A percentile compares a stretch with the other conserved stretches of the same genome.
phyloP scores from a whole-genome alignment of 1,140 invertebrate species.

The Neotoxoptera formosana region DNA sequence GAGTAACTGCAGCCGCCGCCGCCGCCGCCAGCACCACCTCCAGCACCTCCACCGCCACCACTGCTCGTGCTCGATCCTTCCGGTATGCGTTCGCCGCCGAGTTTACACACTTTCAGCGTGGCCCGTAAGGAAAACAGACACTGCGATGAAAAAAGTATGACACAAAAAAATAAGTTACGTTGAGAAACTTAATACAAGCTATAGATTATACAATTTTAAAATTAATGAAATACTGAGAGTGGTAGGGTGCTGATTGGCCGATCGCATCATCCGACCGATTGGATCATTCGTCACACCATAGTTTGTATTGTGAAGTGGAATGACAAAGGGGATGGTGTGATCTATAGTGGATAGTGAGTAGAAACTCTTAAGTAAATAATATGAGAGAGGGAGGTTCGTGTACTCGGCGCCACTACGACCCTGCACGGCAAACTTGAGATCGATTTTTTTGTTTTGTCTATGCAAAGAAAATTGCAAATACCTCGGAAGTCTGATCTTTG shows the following conservation, averaged over 20 bases:
- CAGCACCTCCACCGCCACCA: background rate
- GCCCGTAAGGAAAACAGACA: slow-evolving; percentile 37
- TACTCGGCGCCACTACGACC: background rate
- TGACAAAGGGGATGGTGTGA: too few relatives aligned
- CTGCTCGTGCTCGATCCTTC: slow-evolving; percentile 42
- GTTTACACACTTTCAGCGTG: slow-evolving; percentile 45
- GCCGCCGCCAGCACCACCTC: background rate
- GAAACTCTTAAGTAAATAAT: too few relatives aligned
- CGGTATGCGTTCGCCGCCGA: slow-evolving; percentile 21
- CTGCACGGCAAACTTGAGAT: background rate
- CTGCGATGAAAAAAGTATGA: background rate
- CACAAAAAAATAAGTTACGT: too few relatives aligned
- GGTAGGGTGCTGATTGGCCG: too few relatives aligned
- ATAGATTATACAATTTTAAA: too few relatives aligned
- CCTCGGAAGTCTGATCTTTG: slow-evolving; percentile 88
- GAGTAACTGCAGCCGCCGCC: slow-evolving; percentile 19
- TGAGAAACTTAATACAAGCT: too few relatives aligned
- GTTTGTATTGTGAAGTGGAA: too few relatives aligned
- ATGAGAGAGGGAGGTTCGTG: too few relatives aligned
- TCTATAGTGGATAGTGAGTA: too few relatives aligned
- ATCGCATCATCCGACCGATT: too few relatives aligned
- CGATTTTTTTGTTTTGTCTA: background rate
- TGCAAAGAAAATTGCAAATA: slow-evolving; percentile 63
- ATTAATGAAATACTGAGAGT: too few relatives aligned
- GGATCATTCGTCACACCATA: too few relatives aligned